A percentile compares a stretch with the other conserved stretches of the same genome.
These are phyloP conservation scores for Lagocephalus sceleratus DNA, from an alignment of 2,797 vertebrate species.

Conservation along the genomic window DNA sequence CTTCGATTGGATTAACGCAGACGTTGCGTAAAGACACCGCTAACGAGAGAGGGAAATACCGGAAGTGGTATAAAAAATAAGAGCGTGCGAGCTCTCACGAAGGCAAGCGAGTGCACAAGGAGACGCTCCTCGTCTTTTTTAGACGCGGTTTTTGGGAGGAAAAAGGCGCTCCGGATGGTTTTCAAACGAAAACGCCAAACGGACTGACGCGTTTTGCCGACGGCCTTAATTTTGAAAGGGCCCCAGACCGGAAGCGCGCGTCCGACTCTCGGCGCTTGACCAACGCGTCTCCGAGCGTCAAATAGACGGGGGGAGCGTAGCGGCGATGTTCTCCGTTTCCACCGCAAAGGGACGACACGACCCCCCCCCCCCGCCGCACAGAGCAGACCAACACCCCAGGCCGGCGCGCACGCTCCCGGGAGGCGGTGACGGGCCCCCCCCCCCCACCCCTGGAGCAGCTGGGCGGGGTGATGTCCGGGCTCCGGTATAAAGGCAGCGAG, in stretches of 20 bases:
- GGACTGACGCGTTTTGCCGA: background rate
- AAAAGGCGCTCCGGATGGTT: background rate
- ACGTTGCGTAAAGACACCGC: conserved; percentile 18
- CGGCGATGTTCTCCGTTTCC: conserved; percentile 26
- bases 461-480: conserved; percentile 73
- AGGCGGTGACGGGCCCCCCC: conserved; percentile 1
- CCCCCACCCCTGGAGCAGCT: too few relatives aligned
- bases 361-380: background rate
- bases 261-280: rapidly evolving
- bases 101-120: background rate
- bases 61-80: conserved; percentile 35
- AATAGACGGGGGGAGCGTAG: conserved; percentile 6
- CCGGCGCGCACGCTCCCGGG: conserved; percentile 3
- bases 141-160: too few relatives aligned
- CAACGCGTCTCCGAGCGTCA: background rate
- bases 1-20: conserved; percentile 50
- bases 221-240: conserved; percentile 36
- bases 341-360: background rate
- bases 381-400: conserved; percentile 14
- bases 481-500: conserved; percentile 66
- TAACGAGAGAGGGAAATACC: conserved; percentile 11
- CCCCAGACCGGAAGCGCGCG: background rate
- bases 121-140: too few relatives aligned
- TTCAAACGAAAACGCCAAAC: background rate
- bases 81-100: background rate